Base-by-base conservation (phyloP, 1,140 invertebrate genomes). In the Penaeus chinensis region DNA sequence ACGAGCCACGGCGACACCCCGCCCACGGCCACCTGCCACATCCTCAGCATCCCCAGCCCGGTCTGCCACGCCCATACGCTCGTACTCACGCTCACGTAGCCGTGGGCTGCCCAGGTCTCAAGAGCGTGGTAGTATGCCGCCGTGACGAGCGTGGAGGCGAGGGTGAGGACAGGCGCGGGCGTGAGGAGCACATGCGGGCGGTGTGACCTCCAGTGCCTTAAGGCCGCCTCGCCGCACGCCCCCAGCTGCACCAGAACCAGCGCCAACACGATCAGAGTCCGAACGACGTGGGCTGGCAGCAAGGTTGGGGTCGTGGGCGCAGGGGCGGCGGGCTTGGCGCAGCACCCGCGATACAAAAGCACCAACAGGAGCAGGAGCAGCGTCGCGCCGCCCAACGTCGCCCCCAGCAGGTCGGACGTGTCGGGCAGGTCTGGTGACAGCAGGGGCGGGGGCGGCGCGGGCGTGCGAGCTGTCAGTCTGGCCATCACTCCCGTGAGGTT, bases 1-100 rank as follows among this genome's bases (percentile, higher is more conserved):
- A 84, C 82, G 0, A 76, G 24, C 69, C 24, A 18, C n/a, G 47
- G 69, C 22, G 82, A 71, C 47, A 84, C 82, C 10, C 54, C 82
- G 16, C 69, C 82, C 24, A 47, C 82, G 66, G 76, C 82, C n/a
- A 74, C 69, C 82, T 84, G 82, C 82, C 82, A 76, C 69, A 27
- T 20, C 54, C 82, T 24, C 82, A 84, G 66, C 71, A 71, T 71
- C 3, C 82, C 69, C n/a, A 84, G 47, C 5, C 82, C 69, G 24
- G 13, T 32, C 22, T 71, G 66, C 20, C 82, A 76, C 69, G 69
- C 66, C 82, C 82, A 84, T 37, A 84, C 66, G 22, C 69, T 65
- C 47, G 76, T 71, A 18, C 63, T 74, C 69, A 84, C 69, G 20
- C 37, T 60, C 47, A 84, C 69, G 7, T 54, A 71, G 54, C 63